Conservation (phyloP, 2,113 vertebrate species). For the Cynoglossus semilaevis region DNA sequence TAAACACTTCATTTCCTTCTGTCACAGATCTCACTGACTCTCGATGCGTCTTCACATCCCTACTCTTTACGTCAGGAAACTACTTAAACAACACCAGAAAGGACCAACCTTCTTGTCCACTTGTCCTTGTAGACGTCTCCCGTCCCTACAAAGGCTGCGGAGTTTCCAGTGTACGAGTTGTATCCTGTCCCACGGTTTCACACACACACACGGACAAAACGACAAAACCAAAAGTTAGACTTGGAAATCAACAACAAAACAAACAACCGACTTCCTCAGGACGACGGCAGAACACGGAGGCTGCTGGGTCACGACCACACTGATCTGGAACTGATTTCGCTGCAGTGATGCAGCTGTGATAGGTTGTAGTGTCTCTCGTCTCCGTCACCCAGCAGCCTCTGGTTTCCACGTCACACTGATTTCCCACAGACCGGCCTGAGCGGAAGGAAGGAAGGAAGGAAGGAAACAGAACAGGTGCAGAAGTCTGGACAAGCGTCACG, state of each 20-base stretch:
- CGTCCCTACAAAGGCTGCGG: constrained; percentile 80
- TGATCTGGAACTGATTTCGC: no score
- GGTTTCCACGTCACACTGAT: constrained; percentile 3
- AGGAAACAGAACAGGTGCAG: constrained; percentile 5
- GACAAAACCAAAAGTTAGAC: constrained; percentile 12
- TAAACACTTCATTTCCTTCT: no score
- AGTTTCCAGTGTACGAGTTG: constrained; percentile 87
- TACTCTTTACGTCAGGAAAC: no score
- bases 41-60: no score
- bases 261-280: no score
- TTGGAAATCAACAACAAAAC: no score
- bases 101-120: constrained; percentile 81
- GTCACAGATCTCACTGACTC: no score
- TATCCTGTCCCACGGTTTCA: constrained; percentile 80
- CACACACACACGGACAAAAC: constrained; percentile 36
- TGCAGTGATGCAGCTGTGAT: no score
- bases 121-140: constrained; percentile 87
- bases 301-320: constrained; percentile 54
- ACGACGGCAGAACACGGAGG: constrained; percentile 32
- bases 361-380: not conserved
- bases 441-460: constrained; percentile 19
- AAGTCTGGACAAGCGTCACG: constrained; percentile 32
- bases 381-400: constrained; percentile 65
- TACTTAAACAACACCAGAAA: not conserved
- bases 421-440: constrained; percentile 65